These are phyloP conservation scores for Cryptotermes secundus DNA, from an alignment of 1,140 invertebrate genomes.

Conservation along the genomic window DNA sequence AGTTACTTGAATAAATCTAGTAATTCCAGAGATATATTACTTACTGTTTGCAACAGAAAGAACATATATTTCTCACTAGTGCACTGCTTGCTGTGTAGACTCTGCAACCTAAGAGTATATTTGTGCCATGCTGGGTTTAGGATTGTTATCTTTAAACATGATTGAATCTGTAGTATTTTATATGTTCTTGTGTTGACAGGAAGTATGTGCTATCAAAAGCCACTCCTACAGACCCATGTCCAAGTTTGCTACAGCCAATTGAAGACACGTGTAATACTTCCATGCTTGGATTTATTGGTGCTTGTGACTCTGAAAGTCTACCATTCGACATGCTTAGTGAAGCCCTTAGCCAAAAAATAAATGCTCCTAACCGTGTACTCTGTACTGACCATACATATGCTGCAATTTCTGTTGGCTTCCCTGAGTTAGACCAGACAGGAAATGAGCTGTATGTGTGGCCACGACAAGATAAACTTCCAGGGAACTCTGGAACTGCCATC, in stretches of 20 bases:
- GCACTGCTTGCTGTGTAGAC: background rate
- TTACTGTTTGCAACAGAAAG: too few species aligned
- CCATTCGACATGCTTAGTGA: slow-evolving; percentile 39
- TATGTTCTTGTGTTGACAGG: slow-evolving; percentile 29
- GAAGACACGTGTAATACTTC: slow-evolving; percentile 37
- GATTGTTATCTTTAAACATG: too few species aligned
- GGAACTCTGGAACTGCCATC: slow-evolving; percentile 30
- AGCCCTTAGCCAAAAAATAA: slow-evolving; percentile 48
- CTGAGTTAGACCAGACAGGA: slow-evolving; percentile 49
- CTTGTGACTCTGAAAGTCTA: slow-evolving; percentile 33
- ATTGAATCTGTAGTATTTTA: too few species aligned
- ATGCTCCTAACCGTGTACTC: slow-evolving; percentile 54
- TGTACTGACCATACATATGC: slow-evolving; percentile 50
- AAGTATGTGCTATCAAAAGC: slow-evolving; percentile 47
- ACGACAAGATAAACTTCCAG: background rate
- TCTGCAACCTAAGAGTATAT: too few species aligned
- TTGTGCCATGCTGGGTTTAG: too few species aligned
- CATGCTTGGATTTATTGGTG: slow-evolving; percentile 41
- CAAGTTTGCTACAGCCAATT: slow-evolving; percentile 47
- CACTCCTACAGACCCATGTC: slow-evolving; percentile 40
- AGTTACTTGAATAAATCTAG: too few species aligned
- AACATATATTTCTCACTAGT: background rate
- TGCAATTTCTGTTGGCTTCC: slow-evolving; percentile 55
- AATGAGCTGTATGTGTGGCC: slow-evolving; percentile 45
- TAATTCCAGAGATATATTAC: too few species aligned